Percentiles rank a stretch among this genome's conserved stretches.
Conservation (phyloP, 2,888 invertebrate genomes). For the Andrena bicolor region DNA sequence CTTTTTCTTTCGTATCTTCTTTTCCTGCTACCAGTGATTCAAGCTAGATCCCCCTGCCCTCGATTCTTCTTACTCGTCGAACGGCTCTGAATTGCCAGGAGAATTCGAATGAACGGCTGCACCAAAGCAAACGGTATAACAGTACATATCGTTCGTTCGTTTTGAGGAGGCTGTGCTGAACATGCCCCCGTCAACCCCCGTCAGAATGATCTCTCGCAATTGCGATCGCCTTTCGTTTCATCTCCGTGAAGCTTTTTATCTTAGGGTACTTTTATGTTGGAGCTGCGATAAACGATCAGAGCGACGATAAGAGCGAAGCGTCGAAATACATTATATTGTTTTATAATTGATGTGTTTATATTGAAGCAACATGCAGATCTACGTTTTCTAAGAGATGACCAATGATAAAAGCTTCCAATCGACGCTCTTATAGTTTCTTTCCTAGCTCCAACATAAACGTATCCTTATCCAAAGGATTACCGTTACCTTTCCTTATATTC, state of each 20-base stretch:
- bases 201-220: conserved; percentile 65
- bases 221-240: conserved; percentile 54
- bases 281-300: too few species aligned
- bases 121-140: neutral
- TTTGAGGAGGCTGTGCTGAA: conserved; percentile 7
- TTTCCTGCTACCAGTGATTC: conserved; percentile 11
- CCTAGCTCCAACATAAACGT: too few species aligned
- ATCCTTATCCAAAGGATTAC: neutral
- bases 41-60: neutral
- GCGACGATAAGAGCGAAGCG: too few species aligned
- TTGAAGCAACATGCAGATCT: too few species aligned
- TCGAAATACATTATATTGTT: too few species aligned
- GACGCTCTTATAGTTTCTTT: too few species aligned
- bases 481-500: too few species aligned
- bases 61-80: conserved; percentile 4
- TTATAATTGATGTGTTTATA: too few species aligned
- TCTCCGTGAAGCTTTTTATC: neutral
- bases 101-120: conserved; percentile 7
- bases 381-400: too few species aligned
- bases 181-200: conserved; percentile 35
- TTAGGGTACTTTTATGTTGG: too few species aligned
- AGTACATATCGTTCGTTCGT: conserved; percentile 25
- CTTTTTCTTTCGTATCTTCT: neutral
- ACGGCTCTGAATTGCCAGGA: conserved; percentile 9
- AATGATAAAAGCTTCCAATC: too few species aligned